A percentile compares a stretch with the other conserved stretches of the same genome.
phyloP scores from a whole-genome alignment of 2,888 invertebrate species.

The Mystacides longicornis region DNA sequence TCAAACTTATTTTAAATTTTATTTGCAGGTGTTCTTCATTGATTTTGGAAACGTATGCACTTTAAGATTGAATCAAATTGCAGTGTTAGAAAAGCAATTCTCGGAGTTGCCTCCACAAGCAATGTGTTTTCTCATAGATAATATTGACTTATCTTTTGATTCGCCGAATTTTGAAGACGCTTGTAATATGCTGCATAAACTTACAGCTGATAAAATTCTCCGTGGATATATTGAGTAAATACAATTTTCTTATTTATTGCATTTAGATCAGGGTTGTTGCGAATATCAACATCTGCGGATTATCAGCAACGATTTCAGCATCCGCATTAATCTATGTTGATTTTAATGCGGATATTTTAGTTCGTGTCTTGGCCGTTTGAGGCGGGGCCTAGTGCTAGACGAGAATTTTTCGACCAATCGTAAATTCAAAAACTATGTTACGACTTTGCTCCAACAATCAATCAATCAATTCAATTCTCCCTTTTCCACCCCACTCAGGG shows the following conservation, averaged over 20 bases:
- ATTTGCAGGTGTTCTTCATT: conserved; percentile 51
- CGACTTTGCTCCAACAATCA: too few species aligned
- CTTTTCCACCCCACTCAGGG: too few species aligned
- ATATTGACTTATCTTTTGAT: background rate
- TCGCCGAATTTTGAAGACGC: background rate
- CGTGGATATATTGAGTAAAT: conserved; percentile 15
- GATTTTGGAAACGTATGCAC: conserved; percentile 60
- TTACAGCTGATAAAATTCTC: conserved; percentile 7
- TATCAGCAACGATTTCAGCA: too few species aligned
- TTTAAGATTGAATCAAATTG: conserved; percentile 46
- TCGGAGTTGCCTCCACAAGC: conserved; percentile 51
- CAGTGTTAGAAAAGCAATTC: conserved; percentile 47
- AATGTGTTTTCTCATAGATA: conserved; percentile 33
- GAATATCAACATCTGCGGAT: too few species aligned
- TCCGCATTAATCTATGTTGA: too few species aligned
- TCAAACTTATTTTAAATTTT: conserved; percentile 1
- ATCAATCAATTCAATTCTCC: too few species aligned
- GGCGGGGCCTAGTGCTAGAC: too few species aligned
- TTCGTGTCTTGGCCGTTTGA: too few species aligned
- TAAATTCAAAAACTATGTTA: too few species aligned
- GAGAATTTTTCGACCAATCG: too few species aligned
- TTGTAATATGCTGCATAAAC: background rate
- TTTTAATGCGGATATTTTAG: too few species aligned
- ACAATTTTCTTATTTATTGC: background rate
- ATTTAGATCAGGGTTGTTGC: too few species aligned